Percentiles rank a stretch among this genome's conserved stretches.
Conservation (phyloP, 92 coral and sea anemone species). For the Porites evermanni region DNA sequence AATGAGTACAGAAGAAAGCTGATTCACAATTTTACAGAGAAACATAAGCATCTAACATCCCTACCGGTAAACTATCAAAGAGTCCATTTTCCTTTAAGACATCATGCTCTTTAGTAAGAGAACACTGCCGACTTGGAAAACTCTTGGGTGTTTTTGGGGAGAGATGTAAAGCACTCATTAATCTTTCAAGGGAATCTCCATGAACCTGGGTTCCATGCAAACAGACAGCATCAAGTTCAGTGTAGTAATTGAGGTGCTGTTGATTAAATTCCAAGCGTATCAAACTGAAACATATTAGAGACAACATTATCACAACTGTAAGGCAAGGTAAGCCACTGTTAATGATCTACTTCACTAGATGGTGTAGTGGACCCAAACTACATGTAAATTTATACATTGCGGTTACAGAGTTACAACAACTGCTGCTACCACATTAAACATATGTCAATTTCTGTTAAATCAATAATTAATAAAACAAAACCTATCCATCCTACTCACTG, state of each 20-base stretch:
- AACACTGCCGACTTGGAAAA: conserved; percentile 66
- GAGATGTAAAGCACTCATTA: neutral
- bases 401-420: too few relatives aligned
- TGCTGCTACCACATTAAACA: too few relatives aligned
- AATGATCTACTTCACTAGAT: too few relatives aligned
- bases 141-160: conserved; percentile 59
- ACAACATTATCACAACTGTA: neutral
- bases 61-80: conserved; percentile 88
- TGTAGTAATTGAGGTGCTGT: conserved; percentile 86
- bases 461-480: too few relatives aligned
- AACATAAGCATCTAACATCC: neutral
- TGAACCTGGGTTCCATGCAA: conserved; percentile 68
- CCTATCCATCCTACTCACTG: too few relatives aligned
- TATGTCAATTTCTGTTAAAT: too few relatives aligned
- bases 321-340: neutral
- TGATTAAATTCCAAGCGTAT: conserved; percentile 95
- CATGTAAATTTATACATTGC: too few relatives aligned
- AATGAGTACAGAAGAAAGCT: too few relatives aligned
- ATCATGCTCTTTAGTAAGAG: conserved; percentile 47
- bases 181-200: neutral
- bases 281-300: conserved; percentile 56
- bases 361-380: too few relatives aligned
- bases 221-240: conserved; percentile 94
- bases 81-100: conserved; percentile 62
- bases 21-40: too few relatives aligned